These are phyloP conservation scores for Erinaceus europaeus DNA, from an alignment of 2,113 vertebrate genomes.

Conservation along the genomic window DNA sequence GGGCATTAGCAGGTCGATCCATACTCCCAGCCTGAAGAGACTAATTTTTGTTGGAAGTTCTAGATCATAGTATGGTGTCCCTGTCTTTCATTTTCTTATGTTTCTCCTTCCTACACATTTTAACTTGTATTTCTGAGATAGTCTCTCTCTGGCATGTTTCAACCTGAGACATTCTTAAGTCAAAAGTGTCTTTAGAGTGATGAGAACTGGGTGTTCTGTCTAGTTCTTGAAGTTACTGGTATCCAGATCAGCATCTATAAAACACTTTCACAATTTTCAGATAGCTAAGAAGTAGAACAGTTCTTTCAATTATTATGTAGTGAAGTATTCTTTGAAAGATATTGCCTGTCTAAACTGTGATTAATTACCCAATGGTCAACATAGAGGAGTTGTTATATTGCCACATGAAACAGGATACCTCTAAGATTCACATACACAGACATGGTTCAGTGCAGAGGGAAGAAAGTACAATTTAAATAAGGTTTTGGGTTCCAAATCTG, in stretches of 20 bases:
- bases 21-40: too few species aligned
- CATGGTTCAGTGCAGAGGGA: not conserved
- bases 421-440: not conserved
- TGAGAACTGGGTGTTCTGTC: not conserved
- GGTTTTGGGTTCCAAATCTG: not conserved
- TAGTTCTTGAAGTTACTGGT: not conserved
- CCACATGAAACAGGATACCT: not conserved
- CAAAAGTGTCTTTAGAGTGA: not conserved
- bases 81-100: not conserved
- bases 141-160: not conserved
- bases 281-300: not conserved
- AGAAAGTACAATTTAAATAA: not conserved
- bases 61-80: not conserved
- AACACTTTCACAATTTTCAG: not conserved
- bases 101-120: not conserved
- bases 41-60: too few species aligned
- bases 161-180: not conserved
- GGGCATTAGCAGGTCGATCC: too few species aligned
- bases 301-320: not conserved
- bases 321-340: not conserved
- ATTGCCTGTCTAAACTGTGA: not conserved
- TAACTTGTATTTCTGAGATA: not conserved
- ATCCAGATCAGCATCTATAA: not conserved
- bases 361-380: not conserved
- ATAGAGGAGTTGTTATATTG: not conserved